Evolutionary conservation across 2,113 vertebrate genomes (phyloP).

Genomic region (Scomber scombrus): DNA sequence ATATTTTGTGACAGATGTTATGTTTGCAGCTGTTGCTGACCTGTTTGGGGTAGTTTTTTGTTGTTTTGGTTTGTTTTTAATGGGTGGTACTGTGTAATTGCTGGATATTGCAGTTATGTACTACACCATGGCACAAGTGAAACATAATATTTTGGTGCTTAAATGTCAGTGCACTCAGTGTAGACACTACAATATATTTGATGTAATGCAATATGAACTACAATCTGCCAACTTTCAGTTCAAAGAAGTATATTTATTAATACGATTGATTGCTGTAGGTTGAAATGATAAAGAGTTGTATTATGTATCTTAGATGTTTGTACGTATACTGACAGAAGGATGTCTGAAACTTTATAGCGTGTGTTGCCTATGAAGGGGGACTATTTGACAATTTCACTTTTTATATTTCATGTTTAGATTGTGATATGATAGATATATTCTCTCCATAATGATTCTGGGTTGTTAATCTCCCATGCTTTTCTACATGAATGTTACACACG

Average conservation of each 20-base stretch:
- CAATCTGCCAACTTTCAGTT: slow-evolving; percentile 72
- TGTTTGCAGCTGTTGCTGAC: background rate
- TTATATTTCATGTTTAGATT: slow-evolving; percentile 78
- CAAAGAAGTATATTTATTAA: slow-evolving; percentile 81
- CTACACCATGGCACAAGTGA: slow-evolving; percentile 63
- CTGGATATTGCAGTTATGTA: slow-evolving; percentile 42
- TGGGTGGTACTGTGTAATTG: slow-evolving; percentile 40
- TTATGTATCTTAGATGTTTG: slow-evolving; percentile 75
- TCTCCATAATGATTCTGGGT: slow-evolving; percentile 70
- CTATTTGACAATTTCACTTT: slow-evolving; percentile 74
- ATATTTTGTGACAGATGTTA: slow-evolving; percentile 38
- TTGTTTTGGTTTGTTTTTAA: background rate
- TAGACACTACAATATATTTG: slow-evolving; percentile 79
- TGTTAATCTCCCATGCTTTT: slow-evolving; percentile 73
- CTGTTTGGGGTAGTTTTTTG: background rate
- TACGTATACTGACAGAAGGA: slow-evolving; percentile 75
- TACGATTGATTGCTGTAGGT: slow-evolving; percentile 61
- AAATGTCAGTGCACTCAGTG: slow-evolving; percentile 49
- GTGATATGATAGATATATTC: slow-evolving; percentile 73
- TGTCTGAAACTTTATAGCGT: slow-evolving; percentile 77
- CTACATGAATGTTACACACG: slow-evolving; percentile 82
- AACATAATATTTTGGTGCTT: slow-evolving; percentile 65
- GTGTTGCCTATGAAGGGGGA: slow-evolving; percentile 63
- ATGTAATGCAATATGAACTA: slow-evolving; percentile 79
- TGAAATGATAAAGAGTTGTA: slow-evolving; percentile 60